phyloP scores from a whole-genome alignment of 2,888 invertebrate species.

The Chorisops tibialis region DNA sequence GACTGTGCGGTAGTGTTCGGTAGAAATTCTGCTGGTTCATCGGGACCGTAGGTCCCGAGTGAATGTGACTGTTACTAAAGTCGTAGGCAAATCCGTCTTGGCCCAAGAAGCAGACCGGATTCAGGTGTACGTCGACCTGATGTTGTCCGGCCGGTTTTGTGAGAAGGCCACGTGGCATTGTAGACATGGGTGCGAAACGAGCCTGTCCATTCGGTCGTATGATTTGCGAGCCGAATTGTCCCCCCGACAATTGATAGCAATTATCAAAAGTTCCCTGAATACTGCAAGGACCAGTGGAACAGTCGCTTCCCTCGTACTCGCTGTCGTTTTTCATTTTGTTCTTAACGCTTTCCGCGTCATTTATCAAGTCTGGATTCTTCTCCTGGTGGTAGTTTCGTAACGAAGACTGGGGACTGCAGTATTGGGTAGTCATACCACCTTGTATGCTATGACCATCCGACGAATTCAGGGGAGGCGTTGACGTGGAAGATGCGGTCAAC shows the following conservation, averaged over 20 bases:
- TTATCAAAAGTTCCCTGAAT: slow-evolving; percentile 44
- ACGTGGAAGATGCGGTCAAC: slow-evolving; percentile 31
- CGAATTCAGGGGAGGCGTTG: slow-evolving; percentile 31
- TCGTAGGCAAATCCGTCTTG: slow-evolving; percentile 68
- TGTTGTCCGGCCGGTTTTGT: slow-evolving; percentile 55
- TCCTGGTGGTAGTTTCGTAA: slow-evolving; percentile 57
- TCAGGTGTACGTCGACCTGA: slow-evolving; percentile 70
- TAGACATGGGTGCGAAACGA: slow-evolving; percentile 51
- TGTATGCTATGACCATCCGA: neutral
- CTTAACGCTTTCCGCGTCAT: slow-evolving; percentile 66
- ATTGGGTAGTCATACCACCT: slow-evolving; percentile 51
- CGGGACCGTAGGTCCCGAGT: slow-evolving; percentile 35
- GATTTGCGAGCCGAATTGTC: slow-evolving; percentile 57
- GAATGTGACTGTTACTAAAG: slow-evolving; percentile 49
- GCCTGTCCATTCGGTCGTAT: slow-evolving; percentile 50
- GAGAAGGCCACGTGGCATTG: slow-evolving; percentile 54
- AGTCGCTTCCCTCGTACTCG: slow-evolving; percentile 51
- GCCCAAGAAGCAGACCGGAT: slow-evolving; percentile 72
- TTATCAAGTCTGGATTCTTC: slow-evolving; percentile 77
- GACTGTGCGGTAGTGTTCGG: slow-evolving; percentile 73
- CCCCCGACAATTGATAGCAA: slow-evolving; percentile 52
- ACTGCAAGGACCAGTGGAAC: slow-evolving; percentile 42
- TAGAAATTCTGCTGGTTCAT: slow-evolving; percentile 58
- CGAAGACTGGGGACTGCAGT: slow-evolving; percentile 58
- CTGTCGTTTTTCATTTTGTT: slow-evolving; percentile 50